These are phyloP conservation scores for Falcaria lacertinaria DNA, from an alignment of 2,888 invertebrate genomes.

Conservation along the genomic window DNA sequence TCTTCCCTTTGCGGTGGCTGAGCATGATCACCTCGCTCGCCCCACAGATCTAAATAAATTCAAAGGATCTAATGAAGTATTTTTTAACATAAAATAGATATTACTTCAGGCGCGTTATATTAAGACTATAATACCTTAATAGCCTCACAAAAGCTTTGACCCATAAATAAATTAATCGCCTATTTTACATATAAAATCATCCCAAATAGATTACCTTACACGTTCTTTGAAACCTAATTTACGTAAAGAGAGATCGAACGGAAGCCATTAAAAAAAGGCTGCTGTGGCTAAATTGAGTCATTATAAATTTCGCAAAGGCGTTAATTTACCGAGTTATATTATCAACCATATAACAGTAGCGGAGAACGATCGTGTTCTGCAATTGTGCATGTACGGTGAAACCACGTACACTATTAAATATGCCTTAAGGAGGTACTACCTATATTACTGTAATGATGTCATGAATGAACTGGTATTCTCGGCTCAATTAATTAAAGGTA, in stretches of 20 bases:
- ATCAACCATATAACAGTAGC: constrained; percentile 55
- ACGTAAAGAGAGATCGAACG: constrained; percentile 47
- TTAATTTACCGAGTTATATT: constrained; percentile 62
- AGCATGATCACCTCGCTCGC: too few relatives aligned
- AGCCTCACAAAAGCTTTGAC: neutral
- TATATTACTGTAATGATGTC: too few relatives aligned
- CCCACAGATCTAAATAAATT: too few relatives aligned
- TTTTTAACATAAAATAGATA: too few relatives aligned
- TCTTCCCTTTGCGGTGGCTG: too few relatives aligned
- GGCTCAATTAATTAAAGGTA: too few relatives aligned
- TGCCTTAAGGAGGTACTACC: neutral
- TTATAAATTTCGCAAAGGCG: constrained; percentile 65
- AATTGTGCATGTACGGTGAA: constrained; percentile 26
- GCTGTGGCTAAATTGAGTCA: constrained; percentile 58
- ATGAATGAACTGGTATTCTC: too few relatives aligned
- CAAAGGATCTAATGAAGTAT: too few relatives aligned
- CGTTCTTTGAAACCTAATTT: constrained; percentile 33
- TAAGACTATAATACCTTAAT: too few relatives aligned
- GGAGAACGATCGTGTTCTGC: constrained; percentile 26
- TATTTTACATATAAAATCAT: constrained; percentile 2
- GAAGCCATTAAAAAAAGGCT: constrained; percentile 38
- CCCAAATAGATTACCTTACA: neutral
- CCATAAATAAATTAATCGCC: neutral
- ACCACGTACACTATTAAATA: constrained; percentile 13
- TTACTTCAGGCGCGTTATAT: too few relatives aligned